A percentile compares a stretch with the other conserved stretches of the same genome.
Conservation (phyloP, 2,797 vertebrate genomes). For the Alca torda region DNA sequence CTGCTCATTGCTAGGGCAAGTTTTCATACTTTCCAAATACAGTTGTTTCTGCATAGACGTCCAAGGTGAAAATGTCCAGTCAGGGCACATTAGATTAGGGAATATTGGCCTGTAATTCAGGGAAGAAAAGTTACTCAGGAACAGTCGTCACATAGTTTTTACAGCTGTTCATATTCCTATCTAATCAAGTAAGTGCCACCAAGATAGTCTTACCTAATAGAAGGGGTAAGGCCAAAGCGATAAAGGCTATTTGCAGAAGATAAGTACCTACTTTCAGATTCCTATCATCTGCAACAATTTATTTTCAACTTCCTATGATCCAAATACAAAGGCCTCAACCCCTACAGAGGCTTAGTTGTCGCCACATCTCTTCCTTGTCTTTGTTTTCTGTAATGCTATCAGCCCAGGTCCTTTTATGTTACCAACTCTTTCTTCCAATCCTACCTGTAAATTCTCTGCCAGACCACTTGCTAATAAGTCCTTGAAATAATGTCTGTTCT, state of each 20-base stretch:
- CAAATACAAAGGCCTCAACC: not conserved
- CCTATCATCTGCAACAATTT: not conserved
- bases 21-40: not conserved
- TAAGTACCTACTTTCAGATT: not conserved
- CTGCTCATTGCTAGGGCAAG: not conserved
- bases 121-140: not conserved
- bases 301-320: not conserved
- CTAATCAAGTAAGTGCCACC: not conserved
- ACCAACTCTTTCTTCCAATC: not conserved
- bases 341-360: not conserved
- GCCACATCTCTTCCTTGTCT: not conserved
- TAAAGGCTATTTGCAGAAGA: constrained; percentile 3
- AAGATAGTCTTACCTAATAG: not conserved
- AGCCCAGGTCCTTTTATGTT: not conserved
- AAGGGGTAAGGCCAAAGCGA: not conserved
- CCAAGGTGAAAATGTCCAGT: not conserved
- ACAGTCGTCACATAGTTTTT: not conserved
- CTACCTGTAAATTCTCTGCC: not conserved
- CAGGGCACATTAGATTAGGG: not conserved
- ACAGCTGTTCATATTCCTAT: not conserved
- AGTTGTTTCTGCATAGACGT: not conserved
- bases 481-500: not conserved
- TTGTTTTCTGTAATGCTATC: not conserved
- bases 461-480: not conserved
- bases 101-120: not conserved